Evolutionary conservation across 2,797 vertebrate genomes (phyloP), one percentile per base, ranked within the genome.

Genomic region (Neoniphon sammara): DNA sequence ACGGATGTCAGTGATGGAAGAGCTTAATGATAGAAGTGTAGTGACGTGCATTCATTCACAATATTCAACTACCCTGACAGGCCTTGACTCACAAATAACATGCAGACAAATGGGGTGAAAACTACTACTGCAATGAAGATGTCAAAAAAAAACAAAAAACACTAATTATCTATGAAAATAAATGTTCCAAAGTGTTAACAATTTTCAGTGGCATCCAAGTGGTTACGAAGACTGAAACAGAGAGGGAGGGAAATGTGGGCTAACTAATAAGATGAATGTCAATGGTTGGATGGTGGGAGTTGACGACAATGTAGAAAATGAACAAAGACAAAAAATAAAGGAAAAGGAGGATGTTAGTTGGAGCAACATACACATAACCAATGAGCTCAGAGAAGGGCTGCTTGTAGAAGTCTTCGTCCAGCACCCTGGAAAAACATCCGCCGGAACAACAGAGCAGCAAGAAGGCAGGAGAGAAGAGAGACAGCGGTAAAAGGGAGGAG

Each of bases 341-440:
- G 31, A 39, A 27, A 65, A 79, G 82, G 85, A 88, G 85, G 90
- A 90, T 91, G 96, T 96, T 96, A 97, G 96, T 96, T 96, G 93
- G 93, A 94, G 94, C 95, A 96, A 98, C 98, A 98, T 99, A 99
- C 98, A 99, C 97, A 98, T 99, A 99, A 98, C 98, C 98, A 96
- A 99, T 99, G 95, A 99, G 92, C 85, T 99, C 97, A 97, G 97
- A 96, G 96, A 98, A 98, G 95, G 97, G 98, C 94, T 99, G 97
- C 95, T 97, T 99, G 97, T 97, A 99, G 98, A 99, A 99, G 94
- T 97, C 97, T 96, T 99, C 97, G 91, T 99, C 98, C 97, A 97
- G 95, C 93, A 98, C 97, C 95, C 98, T 99, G 96, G 94, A 95
- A 92, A 95, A 94, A 93, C 89, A 92, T 97, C 96, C 96, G 90